A percentile compares a stretch with the other conserved stretches of the same genome.
phyloP scores from a whole-genome alignment of 23 tunicate genomes.

The Oikopleura dioica region DNA sequence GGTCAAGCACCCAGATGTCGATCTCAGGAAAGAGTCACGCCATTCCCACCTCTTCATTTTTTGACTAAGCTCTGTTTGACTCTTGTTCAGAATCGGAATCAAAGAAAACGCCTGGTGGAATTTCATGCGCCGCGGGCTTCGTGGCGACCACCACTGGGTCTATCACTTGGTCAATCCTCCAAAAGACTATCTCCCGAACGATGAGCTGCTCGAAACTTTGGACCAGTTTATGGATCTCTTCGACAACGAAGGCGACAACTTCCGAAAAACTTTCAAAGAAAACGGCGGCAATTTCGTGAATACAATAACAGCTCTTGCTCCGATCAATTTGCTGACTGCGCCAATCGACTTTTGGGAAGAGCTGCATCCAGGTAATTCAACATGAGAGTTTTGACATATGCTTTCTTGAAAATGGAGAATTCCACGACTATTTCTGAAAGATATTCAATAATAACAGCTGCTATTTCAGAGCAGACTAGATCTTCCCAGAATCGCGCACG shows the following conservation, averaged over 20 bases:
- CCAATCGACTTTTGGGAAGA: slow-evolving; percentile 10
- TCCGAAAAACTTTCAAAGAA: no score
- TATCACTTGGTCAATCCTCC: slow-evolving; percentile 12
- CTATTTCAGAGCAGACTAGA: no score
- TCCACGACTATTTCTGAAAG: no score
- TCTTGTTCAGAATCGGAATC: no score
- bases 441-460: no score
- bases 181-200: not conserved
- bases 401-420: no score
- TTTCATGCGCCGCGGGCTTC: not conserved
- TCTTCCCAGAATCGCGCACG: no score
- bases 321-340: slow-evolving; percentile 5
- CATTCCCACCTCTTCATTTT: no score
- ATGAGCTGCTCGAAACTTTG: not conserved
- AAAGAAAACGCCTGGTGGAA: slow-evolving; percentile 13
- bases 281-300: no score
- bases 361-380: not conserved
- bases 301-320: not conserved
- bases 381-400: no score
- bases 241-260: not conserved
- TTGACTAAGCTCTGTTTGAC: no score
- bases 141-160: slow-evolving; percentile 9
- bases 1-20: not conserved
- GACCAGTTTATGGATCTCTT: slow-evolving; percentile 12
- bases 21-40: no score